phyloP scores from a whole-genome alignment of 1,140 invertebrate genomes.

The Sycophila sp. region DNA sequence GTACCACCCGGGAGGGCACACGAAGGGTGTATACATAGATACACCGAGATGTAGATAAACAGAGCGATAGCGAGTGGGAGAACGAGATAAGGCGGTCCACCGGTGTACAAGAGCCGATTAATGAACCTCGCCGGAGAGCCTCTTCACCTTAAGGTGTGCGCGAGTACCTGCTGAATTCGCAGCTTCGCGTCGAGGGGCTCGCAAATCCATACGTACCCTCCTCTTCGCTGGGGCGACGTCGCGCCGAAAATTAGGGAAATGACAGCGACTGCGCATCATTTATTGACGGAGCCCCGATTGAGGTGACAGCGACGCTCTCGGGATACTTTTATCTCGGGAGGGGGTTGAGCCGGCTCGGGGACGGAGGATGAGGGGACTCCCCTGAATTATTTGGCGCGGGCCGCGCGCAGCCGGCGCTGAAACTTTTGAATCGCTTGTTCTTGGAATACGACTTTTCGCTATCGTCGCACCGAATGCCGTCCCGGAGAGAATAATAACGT shows the following conservation, averaged over 20 bases:
- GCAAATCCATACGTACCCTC: no score
- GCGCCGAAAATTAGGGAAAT: no score
- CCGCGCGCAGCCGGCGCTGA: not conserved
- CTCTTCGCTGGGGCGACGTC: no score
- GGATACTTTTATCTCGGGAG: constrained; percentile 29
- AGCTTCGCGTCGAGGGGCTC: no score
- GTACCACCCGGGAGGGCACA: not conserved
- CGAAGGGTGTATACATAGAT: not conserved
- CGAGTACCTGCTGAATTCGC: constrained; percentile 9
- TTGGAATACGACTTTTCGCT: not conserved
- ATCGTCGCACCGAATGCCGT: no score
- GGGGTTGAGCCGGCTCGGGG: no score
- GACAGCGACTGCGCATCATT: no score
- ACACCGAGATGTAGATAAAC: not conserved
- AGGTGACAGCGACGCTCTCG: constrained; percentile 9
- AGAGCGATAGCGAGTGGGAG: not conserved
- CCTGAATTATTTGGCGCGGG: constrained; percentile 20
- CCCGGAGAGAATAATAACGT: not conserved
- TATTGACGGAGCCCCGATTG: no score
- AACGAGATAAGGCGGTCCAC: constrained; percentile 10
- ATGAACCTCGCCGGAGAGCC: constrained; percentile 25
- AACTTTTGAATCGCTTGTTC: not conserved
- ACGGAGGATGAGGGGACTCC: no score
- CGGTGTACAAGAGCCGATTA: constrained; percentile 9
- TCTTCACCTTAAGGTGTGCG: constrained; percentile 22